These are phyloP conservation scores for Autographa gamma DNA, from an alignment of 2,888 invertebrate genomes.

Conservation along the genomic window DNA sequence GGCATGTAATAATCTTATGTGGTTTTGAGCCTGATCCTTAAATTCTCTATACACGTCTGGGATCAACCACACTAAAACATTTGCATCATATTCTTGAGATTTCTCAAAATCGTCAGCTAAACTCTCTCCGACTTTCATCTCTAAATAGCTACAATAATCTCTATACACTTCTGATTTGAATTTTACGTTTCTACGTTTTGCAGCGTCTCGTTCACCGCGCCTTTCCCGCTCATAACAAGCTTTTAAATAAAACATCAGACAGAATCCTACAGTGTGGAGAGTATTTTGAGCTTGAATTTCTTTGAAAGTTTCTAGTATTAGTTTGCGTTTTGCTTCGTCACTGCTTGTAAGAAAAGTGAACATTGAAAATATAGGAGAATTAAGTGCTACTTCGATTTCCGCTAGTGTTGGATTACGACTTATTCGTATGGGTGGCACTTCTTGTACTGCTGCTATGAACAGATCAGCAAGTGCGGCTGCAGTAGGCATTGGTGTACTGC, in stretches of 20 bases:
- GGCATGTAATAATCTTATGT: slow-evolving; percentile 95
- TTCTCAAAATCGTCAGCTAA: slow-evolving; percentile 95
- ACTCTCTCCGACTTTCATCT: slow-evolving; percentile 92
- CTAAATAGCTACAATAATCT: slow-evolving; percentile 95
- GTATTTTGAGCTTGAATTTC: slow-evolving; percentile 92
- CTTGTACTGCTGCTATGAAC: slow-evolving; percentile 84
- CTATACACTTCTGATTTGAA: slow-evolving; percentile 96
- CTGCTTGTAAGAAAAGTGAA: slow-evolving; percentile 93
- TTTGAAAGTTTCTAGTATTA: slow-evolving; percentile 93
- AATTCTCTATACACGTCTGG: slow-evolving; percentile 98
- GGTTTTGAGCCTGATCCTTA: slow-evolving; percentile 95
- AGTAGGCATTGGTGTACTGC: slow-evolving; percentile 79
- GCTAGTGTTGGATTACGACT: slow-evolving; percentile 84
- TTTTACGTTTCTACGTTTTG: slow-evolving; percentile 89
- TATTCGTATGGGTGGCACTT: slow-evolving; percentile 85
- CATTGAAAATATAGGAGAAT: slow-evolving; percentile 95
- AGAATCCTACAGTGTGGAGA: slow-evolving; percentile 94
- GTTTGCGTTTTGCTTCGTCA: slow-evolving; percentile 94
- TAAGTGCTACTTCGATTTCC: slow-evolving; percentile 91
- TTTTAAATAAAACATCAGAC: slow-evolving; percentile 96
- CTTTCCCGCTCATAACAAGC: slow-evolving; percentile 90
- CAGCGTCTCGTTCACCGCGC: slow-evolving; percentile 83
- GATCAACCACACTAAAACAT: slow-evolving; percentile 96
- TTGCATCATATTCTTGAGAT: slow-evolving; percentile 96
- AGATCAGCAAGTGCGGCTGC: slow-evolving; percentile 82